Evolutionary conservation across 2,113 vertebrate species (phyloP), one percentile per base, ranked within the genome.

Genomic region (Mirounga angustirostris): DNA sequence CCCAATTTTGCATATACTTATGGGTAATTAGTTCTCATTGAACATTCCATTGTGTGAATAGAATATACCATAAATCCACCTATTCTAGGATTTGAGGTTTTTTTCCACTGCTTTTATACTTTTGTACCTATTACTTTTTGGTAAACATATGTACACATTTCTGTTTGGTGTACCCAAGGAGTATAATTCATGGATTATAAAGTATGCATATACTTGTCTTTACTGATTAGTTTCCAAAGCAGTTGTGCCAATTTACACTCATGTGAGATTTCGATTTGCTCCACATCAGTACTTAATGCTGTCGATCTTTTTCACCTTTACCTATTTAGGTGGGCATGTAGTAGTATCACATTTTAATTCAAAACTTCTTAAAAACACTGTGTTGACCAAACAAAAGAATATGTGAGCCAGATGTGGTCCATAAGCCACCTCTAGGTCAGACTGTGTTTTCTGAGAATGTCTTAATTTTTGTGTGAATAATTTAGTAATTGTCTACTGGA

Each of bases 271-370:
- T 80, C 56, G 15, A 50, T 56, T 82, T 67, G 56, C 36, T 88
- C 33, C 59, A 71, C 22, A 56, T 79, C 61, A 73, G 63, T 89
- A 89, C 36, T 79, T 74, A 86, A 40, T 67, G 36, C 43, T 54
- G 6, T 73, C 28, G 36, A 36, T 36, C 36, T 69, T 82, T 83
- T 92, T 89, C 30, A 73, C 69, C 16, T 91, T 85, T 61, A 82
- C 22, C 22, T n/a, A 74, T 90, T 97, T 71, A 50, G 22, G 14
- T 80, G 46, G 24, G 28, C 56, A 10, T 96, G 65, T 76, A 69
- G 76, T 91, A 9, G 30, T 94, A 74, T 24, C 81, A 87, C 40
- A 89, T 79, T 74, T 82, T 90, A 90, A 54, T 74, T 93, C 7
- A 80, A 67, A 95, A 90, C 26, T n/a, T 74, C 43, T 59, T 56